Base-by-base conservation (phyloP, 2,888 invertebrate species). In the Dicroscelio sp. region DNA sequence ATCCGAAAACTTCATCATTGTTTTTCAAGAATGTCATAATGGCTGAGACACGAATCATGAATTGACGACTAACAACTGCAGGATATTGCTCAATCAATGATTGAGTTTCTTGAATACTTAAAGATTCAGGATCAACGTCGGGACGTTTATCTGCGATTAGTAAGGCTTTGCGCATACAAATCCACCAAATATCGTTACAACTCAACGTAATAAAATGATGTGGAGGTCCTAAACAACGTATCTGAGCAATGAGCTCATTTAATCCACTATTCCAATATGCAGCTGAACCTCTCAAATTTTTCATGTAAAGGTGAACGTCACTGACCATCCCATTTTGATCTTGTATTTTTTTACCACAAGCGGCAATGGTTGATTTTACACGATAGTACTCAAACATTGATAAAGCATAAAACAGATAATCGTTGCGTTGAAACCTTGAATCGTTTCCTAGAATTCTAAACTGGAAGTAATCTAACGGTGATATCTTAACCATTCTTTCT, bases 161-260 rank as follows among this genome's bases (percentile, higher is more conserved):
- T 10, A 96, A 92, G 0, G 96, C 95, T 95, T 95, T 95, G 0
- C 93, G 91, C 94, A 95, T 96, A 31, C 96, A 96, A 2, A 92
- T 25, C 96, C 95, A 96, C 83, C 94, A 80, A 0, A 95, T 73
- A 83, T 95, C 94, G 88, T 95, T 95, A 55, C 67, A 87, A 60
- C 86, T 92, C 2, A 91, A 89, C 12, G 92, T 92, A 20, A 93
- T 10, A 86, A 96, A 96, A 94, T 94, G 96, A 1, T 95, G 93
- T 0, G 96, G 96, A 86, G 96, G 94, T 5, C 95, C 96, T n/a
- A 96, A 69, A 93, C 55, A 95, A 71, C 94, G 85, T 0, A 96
- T 95, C 93, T 94, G 95, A 0, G 96, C 95, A 86, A 95, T 94
- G 0, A 96, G 79, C 80, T 96, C 95, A 25, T 94, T 90, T 23